Evolutionary conservation across 2,888 invertebrate species (phyloP), one percentile per base, ranked within the genome.

Genomic region (Glyphotaelius pellucidus): DNA sequence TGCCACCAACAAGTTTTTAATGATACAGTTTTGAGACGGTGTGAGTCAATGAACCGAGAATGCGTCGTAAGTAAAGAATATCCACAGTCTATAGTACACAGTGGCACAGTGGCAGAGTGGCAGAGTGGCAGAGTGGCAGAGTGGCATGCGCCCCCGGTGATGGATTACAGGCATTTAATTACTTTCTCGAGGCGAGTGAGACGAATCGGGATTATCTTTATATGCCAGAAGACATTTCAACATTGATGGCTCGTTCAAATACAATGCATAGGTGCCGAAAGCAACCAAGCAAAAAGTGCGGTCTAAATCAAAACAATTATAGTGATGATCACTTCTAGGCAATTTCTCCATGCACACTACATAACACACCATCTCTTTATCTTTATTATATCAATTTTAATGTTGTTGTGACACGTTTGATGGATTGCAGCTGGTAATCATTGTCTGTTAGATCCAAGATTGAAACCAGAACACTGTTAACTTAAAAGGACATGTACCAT

Each of bases 131-230:
- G 32, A 32, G 32, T 3, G 32, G 32, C 32, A 32, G 32, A 87
- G 93, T 92, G 92, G 91, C 92, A 87, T 93, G 91, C 93, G 91
- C 92, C 92, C 80, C 67, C 80, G 52, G 90, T 93, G 93, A 93
- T 93, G 92, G 93, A 93, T 93, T 92, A 92, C 90, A 84, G 80
- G 88, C 91, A 90, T 93, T 93, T 93, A 93, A 93, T 93, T 93
- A 92, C 93, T 91, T 92, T 91, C 90, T 91, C 86, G 85, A 89
- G 80, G 80, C 42, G 90, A 90, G 91, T 80, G 80, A 88, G 80
- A 88, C 91, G 81, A 88, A 88, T 80, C 42, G 35, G 79, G 35
- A 83, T 84, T 35, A 84, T 52, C 84, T 84, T 91, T 90, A 87
- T 86, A 83, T 52, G 12, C 79, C 67, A 67, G 85, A 52, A 85